Base-by-base conservation (phyloP, 1,140 invertebrate species). In the Elysia chlorotica region DNA sequence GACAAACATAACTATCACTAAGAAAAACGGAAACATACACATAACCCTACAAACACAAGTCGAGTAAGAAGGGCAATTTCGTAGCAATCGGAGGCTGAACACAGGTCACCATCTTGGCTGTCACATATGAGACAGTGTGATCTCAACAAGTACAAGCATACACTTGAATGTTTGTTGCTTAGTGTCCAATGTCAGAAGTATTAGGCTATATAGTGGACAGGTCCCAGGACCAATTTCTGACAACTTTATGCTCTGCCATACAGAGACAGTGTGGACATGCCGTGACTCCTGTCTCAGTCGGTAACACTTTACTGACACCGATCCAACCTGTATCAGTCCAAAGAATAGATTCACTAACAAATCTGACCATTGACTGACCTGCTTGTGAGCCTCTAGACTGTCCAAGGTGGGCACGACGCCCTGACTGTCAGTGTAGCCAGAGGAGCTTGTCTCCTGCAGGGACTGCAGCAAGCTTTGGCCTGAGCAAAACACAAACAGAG, bases 401-500 rank as follows among this genome's bases (percentile, higher is more conserved):
- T 89, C 88, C 25, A 84, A 74, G 0, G 85, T 86, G 37, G 79
- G 83, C 2, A 83, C 80, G 5, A 79, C 68, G 23, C 83, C 81
- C 25, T 84, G 80, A 38, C 79, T 80, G 21, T 79, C 76, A 33
- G 74, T 72, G 73, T 81, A 30, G 72, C 82, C 6, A 76, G 80
- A 70, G 76, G 81, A 70, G 71, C 83, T 73, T n/a, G 37, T 65
- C 25, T 76, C 61, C 73, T 87, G 83, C 41, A 88, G 74, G 25
- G 83, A 79, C n/a, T 75, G 77, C 59, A 87, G 76, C 4, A 88
- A 75, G 25, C 85, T 83, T 59, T 83, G 78, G n/a, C 87, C 87
- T 88, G 62, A 23, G 71, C 19, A 37, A 17, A 76, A 70, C 6
- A 68, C 37, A 41, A 35, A 10, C 2, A 21, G n/a, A 77, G 3